Evolutionary conservation across 2,888 invertebrate genomes (phyloP).

Genomic region (Campoplex nolae): DNA sequence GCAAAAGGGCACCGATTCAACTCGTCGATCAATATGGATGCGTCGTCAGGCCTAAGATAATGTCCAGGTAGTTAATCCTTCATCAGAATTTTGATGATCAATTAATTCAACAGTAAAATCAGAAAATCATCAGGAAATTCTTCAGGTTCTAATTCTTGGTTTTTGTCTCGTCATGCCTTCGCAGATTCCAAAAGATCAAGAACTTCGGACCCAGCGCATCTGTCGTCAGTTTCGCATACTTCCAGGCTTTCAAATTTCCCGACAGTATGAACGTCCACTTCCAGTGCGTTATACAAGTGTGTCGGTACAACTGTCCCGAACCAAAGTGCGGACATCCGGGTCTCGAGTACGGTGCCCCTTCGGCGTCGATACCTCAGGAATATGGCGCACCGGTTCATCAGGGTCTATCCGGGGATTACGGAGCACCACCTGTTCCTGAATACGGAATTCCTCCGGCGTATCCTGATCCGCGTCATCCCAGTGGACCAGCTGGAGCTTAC

Average conservation of each 20-base stretch:
- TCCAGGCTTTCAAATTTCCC: conserved; percentile 98
- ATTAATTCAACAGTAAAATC: not conserved
- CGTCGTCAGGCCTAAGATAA: conserved; percentile 96
- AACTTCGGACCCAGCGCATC: conserved; percentile 98
- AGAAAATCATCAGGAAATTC: not conserved
- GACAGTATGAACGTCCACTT: conserved; percentile 99
- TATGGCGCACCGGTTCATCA: conserved; percentile 88
- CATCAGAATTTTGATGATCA: not conserved
- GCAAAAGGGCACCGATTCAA: conserved; percentile 96
- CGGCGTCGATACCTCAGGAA: conserved; percentile 86
- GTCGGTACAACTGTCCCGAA: conserved; percentile 96
- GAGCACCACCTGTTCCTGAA: conserved; percentile 89
- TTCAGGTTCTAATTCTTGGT: not conserved
- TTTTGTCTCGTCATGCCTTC: conserved; percentile 51
- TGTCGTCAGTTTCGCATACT: conserved; percentile 97
- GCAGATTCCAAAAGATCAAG: conserved; percentile 97
- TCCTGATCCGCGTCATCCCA: conserved; percentile 95
- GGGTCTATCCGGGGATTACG: conserved; percentile 89
- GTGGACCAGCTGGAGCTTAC: conserved; percentile 92
- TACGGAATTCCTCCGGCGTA: conserved; percentile 92
- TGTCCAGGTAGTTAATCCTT: conserved; percentile 87
- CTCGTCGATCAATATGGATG: conserved; percentile 97
- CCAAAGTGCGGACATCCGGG: conserved; percentile 91
- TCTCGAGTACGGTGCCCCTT: conserved; percentile 84
- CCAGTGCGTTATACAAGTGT: conserved; percentile 98